Evolutionary conservation across 1,140 invertebrate species (phyloP).

Genomic region (Oryctes rhinoceros): DNA sequence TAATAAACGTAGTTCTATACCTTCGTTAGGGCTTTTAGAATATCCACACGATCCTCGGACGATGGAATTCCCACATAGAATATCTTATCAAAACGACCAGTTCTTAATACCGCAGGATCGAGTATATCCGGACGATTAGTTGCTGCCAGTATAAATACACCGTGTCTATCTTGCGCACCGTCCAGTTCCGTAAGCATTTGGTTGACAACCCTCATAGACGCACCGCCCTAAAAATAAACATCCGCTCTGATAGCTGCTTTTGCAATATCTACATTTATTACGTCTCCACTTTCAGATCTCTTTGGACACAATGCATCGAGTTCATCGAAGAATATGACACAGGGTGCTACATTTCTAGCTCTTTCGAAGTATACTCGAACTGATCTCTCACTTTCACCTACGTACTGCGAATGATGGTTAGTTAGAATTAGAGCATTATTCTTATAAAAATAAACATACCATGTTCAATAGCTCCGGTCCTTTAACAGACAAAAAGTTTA

Average conservation of each 20-base stretch:
- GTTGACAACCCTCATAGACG: conserved; percentile 89
- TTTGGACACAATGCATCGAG: conserved; percentile 96
- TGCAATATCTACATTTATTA: conserved; percentile 49
- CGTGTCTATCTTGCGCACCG: conserved; percentile 87
- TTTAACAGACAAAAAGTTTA: conserved; percentile 92
- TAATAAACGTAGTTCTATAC: conserved; percentile 51
- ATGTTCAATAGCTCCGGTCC: conserved; percentile 93
- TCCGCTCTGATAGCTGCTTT: too few relatives aligned
- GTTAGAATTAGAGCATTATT: background rate
- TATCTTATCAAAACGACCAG: conserved; percentile 93
- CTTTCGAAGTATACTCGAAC: conserved; percentile 94
- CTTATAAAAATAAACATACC: conserved; percentile 55
- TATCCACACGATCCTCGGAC: conserved; percentile 82
- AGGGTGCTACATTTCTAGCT: conserved; percentile 93
- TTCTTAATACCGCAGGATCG: conserved; percentile 94
- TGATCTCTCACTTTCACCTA: conserved; percentile 98
- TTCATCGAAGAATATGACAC: conserved; percentile 99
- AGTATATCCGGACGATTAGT: conserved; percentile 97
- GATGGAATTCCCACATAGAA: conserved; percentile 93
- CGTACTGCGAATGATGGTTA: conserved; percentile 76
- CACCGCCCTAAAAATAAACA: conserved; percentile 65
- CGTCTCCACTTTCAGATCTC: conserved; percentile 77
- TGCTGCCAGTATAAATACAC: conserved; percentile 94
- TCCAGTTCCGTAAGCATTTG: conserved; percentile 99
- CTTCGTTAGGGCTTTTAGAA: conserved; percentile 91